Base-by-base conservation (phyloP, 1,140 invertebrate genomes). In the Ganaspis sp. region DNA sequence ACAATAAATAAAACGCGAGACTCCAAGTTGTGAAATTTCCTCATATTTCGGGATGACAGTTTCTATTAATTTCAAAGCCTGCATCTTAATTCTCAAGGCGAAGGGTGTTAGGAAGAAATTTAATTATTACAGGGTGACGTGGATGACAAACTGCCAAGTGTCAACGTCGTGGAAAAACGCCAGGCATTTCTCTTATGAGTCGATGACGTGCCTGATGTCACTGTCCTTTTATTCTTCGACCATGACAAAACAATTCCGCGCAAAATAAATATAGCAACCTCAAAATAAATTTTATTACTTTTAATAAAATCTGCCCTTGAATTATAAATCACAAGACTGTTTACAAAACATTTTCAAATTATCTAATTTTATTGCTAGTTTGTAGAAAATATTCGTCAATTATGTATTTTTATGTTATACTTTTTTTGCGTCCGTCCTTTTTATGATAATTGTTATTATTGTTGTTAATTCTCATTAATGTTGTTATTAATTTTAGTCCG, bases 81-180 rank as follows among this genome's bases (percentile, higher is more conserved):
- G 23, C 58, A 29, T 64, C 58, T 64, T 34, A 29, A 64, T 34
- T 29, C 4, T 64, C 42, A 17, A 29, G 58, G 58, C 11, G 26
- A n/a, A 34, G 58, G 23, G 58, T 29, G 11, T n/a, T 64, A n/a
- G 26, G 26, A 64, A 64, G 58, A 34, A 64, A 64, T 64, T 64
- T 64, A 64, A 64, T 64, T 64, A 64, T 29, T 29, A 64, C 21
- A 26, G 11, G 58, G 23, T 64, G 58, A 64, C 58, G 58, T 12
- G 58, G 21, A 64, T 64, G 58, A 64, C 58, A 64, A 64, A 64
- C 21, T 64, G 58, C 23, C 58, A 64, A 64, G 21, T 64, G 58
- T 64, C 58, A 64, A 64, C 58, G 15, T 29, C 58, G 23, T 64
- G 58, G 58, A 64, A 64, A 64, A 64, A 64, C 23, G 58, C 58